Conservation (phyloP, 92 coral and sea anemone species). For the Paramuricea clavata region DNA sequence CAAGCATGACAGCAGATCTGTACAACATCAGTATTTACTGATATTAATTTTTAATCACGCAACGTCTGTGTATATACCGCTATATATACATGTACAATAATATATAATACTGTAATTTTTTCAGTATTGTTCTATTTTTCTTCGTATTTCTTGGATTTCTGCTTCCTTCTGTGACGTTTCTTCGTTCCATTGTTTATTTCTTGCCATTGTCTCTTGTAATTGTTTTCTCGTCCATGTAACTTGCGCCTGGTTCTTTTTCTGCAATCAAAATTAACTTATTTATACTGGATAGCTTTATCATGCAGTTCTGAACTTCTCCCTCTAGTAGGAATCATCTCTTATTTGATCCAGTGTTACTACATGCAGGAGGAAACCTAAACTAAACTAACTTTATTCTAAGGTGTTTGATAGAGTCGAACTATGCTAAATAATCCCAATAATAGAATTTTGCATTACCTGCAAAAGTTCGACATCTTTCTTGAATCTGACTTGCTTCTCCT, state of each 20-base stretch:
- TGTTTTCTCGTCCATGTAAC: slow-evolving; percentile 84
- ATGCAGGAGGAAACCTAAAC: too few species aligned
- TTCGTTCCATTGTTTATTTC: slow-evolving; percentile 90
- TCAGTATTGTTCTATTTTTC: slow-evolving; percentile 68
- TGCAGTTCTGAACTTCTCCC: neutral
- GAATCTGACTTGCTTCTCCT: slow-evolving; percentile 78
- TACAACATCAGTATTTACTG: neutral
- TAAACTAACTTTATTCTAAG: too few species aligned
- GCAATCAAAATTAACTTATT: neutral
- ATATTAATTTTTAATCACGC: neutral
- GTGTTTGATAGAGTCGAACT: too few species aligned
- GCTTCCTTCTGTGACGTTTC: slow-evolving; percentile 79
- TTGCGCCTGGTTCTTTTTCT: slow-evolving; percentile 90
- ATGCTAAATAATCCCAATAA: too few species aligned
- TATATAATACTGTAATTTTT: neutral
- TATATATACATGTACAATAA: neutral
- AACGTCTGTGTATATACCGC: neutral
- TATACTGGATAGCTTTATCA: neutral
- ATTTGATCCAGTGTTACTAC: too few species aligned
- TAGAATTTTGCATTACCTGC: slow-evolving; percentile 83
- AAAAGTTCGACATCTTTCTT: slow-evolving; percentile 83
- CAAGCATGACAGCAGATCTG: neutral
- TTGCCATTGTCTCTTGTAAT: slow-evolving; percentile 81
- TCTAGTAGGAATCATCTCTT: too few species aligned
- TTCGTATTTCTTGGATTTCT: slow-evolving; percentile 70